phyloP scores from a whole-genome alignment of 2,888 invertebrate genomes.

The Heliconius aoede region DNA sequence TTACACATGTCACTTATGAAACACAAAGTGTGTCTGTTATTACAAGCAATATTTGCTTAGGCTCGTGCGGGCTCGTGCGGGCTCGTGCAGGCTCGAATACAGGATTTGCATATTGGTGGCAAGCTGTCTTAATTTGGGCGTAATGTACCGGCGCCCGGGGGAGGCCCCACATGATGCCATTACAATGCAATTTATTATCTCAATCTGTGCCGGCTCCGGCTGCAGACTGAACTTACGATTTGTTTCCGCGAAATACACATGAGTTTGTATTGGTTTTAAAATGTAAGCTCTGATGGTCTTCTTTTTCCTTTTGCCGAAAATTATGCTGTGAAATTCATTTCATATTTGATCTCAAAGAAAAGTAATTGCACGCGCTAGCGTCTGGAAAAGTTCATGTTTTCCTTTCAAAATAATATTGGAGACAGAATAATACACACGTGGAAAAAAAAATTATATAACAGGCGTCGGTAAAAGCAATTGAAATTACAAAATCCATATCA shows the following conservation, averaged over 20 bases:
- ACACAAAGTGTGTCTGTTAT: slow-evolving; percentile 55
- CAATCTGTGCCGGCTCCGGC: slow-evolving; percentile 58
- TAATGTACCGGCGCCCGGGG: slow-evolving; percentile 65
- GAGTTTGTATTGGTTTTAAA: slow-evolving; percentile 43
- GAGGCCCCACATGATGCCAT: slow-evolving; percentile 70
- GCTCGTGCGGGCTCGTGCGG: slow-evolving; percentile 51
- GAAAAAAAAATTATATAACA: too few relatives aligned
- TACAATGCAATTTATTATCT: slow-evolving; percentile 77
- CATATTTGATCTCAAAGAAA: slow-evolving; percentile 5
- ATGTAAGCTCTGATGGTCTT: slow-evolving; percentile 14
- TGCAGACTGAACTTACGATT: slow-evolving; percentile 53
- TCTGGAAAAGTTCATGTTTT: neutral
- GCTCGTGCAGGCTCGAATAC: slow-evolving; percentile 53
- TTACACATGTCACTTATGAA: slow-evolving; percentile 54
- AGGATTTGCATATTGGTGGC: slow-evolving; percentile 79
- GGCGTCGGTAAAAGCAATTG: too few relatives aligned
- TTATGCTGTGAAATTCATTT: neutral
- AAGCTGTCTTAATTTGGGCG: slow-evolving; percentile 80
- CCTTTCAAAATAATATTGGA: neutral
- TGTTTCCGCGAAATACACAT: slow-evolving; percentile 45
- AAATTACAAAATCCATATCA: neutral
- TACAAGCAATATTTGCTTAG: slow-evolving; percentile 69
- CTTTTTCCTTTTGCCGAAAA: neutral
- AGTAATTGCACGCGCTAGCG: too few relatives aligned
- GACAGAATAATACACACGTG: too few relatives aligned